Conservation (phyloP, 1,140 invertebrate species). For the Pseudomyrmex dendroicus region DNA sequence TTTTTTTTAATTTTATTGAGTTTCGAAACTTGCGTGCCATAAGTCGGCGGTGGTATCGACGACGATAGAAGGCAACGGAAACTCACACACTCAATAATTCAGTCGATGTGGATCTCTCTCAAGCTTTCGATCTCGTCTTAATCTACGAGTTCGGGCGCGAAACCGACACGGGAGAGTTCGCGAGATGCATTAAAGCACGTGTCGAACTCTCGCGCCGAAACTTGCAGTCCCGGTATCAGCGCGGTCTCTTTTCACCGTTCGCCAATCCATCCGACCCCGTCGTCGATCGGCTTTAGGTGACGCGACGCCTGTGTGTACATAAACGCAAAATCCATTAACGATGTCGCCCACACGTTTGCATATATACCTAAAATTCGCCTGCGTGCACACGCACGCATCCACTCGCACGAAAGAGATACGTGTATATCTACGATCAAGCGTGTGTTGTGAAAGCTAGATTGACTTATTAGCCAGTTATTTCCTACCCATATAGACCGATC, state of each 20-base stretch:
- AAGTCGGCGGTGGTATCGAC: background rate
- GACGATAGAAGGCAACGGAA: constrained; percentile 34
- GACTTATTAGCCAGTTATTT: constrained; percentile 45
- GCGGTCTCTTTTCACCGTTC: constrained; percentile 41
- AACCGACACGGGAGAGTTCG: constrained; percentile 31
- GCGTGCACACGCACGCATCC: background rate
- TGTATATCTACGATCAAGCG: constrained; percentile 4
- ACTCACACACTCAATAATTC: constrained; percentile 36
- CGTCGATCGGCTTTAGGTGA: constrained; percentile 39
- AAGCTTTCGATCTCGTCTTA: constrained; percentile 52
- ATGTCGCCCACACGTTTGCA: constrained; percentile 24
- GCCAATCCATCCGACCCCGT: constrained; percentile 21
- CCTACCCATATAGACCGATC: background rate
- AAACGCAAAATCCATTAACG: constrained; percentile 62
- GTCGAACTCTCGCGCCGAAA: constrained; percentile 33
- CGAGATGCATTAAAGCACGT: constrained; percentile 54
- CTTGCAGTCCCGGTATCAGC: constrained; percentile 15
- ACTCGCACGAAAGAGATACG: constrained; percentile 24
- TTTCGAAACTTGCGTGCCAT: constrained; percentile 4
- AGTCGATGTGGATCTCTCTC: constrained; percentile 44
- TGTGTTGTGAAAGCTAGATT: constrained; percentile 30
- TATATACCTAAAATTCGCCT: background rate
- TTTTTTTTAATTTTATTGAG: constrained; percentile 9
- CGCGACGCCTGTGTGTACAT: constrained; percentile 49
- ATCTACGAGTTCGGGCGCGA: constrained; percentile 43